Evolutionary conservation across 2,888 invertebrate species (phyloP), one percentile per base, ranked within the genome.

Genomic region (Lasioglossum calceatum): DNA sequence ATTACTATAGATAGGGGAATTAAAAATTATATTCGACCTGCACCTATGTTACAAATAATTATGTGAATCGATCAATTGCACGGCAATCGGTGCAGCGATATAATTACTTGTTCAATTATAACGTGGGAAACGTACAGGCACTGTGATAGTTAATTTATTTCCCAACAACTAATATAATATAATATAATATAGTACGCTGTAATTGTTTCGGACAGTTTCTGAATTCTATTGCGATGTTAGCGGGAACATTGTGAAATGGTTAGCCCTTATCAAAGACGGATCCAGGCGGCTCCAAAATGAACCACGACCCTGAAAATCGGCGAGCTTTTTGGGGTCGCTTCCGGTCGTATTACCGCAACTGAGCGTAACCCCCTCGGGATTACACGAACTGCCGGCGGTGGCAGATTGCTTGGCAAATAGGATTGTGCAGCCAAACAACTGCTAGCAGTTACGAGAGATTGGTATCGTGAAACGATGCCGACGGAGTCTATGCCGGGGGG

Each of bases 381-480:
- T 90, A 92, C 90, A 88, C 80, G 85, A 91, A 88, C 87, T 87
- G 84, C 87, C 87, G 86, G 79, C 85, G 86, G 88, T 90, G 89
- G 89, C 89, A 91, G 91, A 93, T 92, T 92, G 92, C 91, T 92
- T 89, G 91, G 91, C 92, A 93, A 93, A 93, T 93, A 91, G 92
- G 91, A 92, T 92, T 89, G 89, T 85, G 90, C 91, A 89, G 91
- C 92, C 92, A 91, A 92, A 92, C 92, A 93, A 92, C 90, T 91
- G 85, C 88, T 82, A 81, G 87, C 89, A 89, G 90, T 89, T 87
- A 87, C 87, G 80, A 81, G 86, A 87, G 88, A 87, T 88, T 87
- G 87, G 89, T 85, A 88, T 90, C 87, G 87, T 82, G 82, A 85
- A 88, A 86, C 89, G 85, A 88, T 88, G 82, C 85, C 77, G 70